Evolutionary conservation across 64 coral and sea anemone genomes (phyloP), one percentile per base, ranked within the genome.

Genomic region (Pachyseris speciosa): DNA sequence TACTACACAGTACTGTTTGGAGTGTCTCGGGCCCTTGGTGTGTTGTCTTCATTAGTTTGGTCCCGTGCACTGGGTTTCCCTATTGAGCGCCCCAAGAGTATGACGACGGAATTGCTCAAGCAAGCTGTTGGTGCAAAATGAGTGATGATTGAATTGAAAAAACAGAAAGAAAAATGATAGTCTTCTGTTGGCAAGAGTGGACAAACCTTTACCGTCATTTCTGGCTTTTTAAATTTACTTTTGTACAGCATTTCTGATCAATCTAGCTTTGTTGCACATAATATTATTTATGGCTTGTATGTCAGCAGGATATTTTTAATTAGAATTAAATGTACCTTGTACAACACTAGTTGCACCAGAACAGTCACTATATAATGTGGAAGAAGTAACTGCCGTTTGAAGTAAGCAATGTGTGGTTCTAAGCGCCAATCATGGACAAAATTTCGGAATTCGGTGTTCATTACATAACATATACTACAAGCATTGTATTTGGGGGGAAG

Each of bases 1-100:
- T 98, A 95, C 58, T 98, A 98, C 86, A 98, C 96, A 9, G 96
- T 98, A 5, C 37, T 98, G 64, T 98, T 98, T 93, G 96, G 96
- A 38, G 96, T 98, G 7, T 98, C 96, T 1, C 89, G 96, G 31
- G 96, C 96, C 43, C 72, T 98, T 78, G 96, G 96, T 70, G 96
- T 98, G 25, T 59, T 98, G 24, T 79, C 96, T 43, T 95, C 96
- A 12, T 66, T 95, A 37, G 96, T 98, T 12, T 98, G 96, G 96
- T 94, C 94, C 38, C 90, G 96, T 24, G 96, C 93, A 11, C 53
- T 98, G 45, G 96, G 93, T 15, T 80, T 98, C 55, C 96, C 96
- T 6, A 61, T 98, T 87, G 96, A 98, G 75, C 69, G 96, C 61
- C 96, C 96, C 27, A 98, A 98, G 90, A 98, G 96, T 73, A 87